Evolutionary conservation across 2,113 vertebrate genomes (phyloP), one percentile per base, ranked within the genome.

Genomic region (Spea bombifrons): DNA sequence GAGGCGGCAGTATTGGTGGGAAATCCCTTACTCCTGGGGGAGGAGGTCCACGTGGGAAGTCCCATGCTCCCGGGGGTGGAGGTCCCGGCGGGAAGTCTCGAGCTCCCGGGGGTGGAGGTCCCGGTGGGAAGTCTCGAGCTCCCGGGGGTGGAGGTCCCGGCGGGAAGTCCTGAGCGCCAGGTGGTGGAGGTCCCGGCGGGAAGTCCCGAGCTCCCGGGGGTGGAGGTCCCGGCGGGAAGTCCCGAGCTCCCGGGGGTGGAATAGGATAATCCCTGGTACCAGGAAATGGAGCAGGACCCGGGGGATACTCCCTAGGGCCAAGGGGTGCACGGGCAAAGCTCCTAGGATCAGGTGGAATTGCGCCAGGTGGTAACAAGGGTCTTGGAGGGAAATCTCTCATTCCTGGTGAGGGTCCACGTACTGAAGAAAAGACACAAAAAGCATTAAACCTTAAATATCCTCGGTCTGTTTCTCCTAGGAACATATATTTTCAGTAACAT

Each of bases 1-100:
- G 47, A 0, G 88, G 87, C 8, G 53, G 66, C 4, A 50, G 49
- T 8, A 66, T 66, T 43, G 66, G 75, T 46, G 81, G 81, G 46
- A 91, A 88, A 88, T 95, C 93, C 85, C 90, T 92, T 89, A 63
- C 80, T 8, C 85, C 72, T 81, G 83, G 67, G 66, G 78, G 66
- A 15, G 61, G 45, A 71, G n/a, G 16, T 64, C 67, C 53, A 12
- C 55, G 55, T 50, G 66, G 66, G 53, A 77, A 75, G 45, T 66
- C 78, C 4, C 43, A 50, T 45, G 49, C 44, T 69, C 86, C 83
- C 87, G 89, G 81, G 82, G 76, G 73, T 30, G 64, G 45, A 75
- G 59, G 43, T 59, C 71, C 71, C 2, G 71, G 71, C n/a, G 71
- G 71, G 44, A 73, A 65, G 61, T 55, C 75, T 9, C 45, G 69